These are phyloP conservation scores for Acrobasis suavella DNA, from an alignment of 2,888 invertebrate genomes.

Conservation along the genomic window DNA sequence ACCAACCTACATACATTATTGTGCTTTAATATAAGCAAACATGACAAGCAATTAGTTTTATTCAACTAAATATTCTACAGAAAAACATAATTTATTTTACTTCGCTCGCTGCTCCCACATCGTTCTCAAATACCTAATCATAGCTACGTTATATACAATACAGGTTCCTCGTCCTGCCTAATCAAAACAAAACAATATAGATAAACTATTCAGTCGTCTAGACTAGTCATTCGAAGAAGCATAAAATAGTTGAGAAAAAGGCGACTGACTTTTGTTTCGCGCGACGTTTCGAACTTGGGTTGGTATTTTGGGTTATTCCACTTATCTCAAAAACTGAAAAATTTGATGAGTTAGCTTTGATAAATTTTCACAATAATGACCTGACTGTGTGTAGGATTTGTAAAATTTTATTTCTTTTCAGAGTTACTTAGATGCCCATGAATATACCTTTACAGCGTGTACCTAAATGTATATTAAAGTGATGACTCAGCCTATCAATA, in stretches of 20 bases:
- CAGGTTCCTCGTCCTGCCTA: not conserved
- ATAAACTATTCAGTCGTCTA: conserved; percentile 25
- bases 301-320: not conserved
- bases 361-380: too few species aligned
- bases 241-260: conserved; percentile 13
- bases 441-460: too few species aligned
- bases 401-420: too few species aligned
- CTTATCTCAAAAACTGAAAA: too few species aligned
- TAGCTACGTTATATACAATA: not conserved
- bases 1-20: conserved; percentile 50
- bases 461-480: too few species aligned
- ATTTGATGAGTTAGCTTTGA: too few species aligned
- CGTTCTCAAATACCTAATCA: conserved; percentile 3
- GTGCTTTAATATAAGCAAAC: conserved; percentile 43
- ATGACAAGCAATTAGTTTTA: conserved; percentile 24
- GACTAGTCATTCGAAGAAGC: conserved; percentile 25
- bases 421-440: too few species aligned
- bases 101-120: not conserved
- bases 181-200: conserved; percentile 12
- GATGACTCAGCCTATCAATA: too few species aligned
- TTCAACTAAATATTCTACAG: conserved; percentile 7
- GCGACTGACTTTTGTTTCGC: conserved; percentile 4
- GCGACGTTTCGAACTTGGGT: conserved; percentile 2
- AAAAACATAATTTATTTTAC: conserved; percentile 4
- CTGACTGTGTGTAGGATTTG: too few species aligned